phyloP scores from a whole-genome alignment of 2,797 vertebrate species.

The Centroberyx gerrardi region DNA sequence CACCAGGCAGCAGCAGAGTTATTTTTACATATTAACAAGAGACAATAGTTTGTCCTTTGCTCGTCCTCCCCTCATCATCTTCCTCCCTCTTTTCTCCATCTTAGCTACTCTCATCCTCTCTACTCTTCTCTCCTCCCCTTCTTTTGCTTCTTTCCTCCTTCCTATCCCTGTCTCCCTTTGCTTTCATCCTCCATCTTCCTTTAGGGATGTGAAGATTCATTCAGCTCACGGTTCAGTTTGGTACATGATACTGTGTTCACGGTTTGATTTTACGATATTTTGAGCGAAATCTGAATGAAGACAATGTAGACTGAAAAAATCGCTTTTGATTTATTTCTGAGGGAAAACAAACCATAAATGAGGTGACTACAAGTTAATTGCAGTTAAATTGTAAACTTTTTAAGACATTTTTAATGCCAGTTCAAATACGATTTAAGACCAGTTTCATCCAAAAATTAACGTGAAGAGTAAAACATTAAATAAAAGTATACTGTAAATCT shows the following conservation, averaged over 20 bases:
- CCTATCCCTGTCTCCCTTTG: slow-evolving; percentile 19
- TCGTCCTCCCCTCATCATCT: slow-evolving; percentile 70
- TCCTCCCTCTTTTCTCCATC: slow-evolving; percentile 55
- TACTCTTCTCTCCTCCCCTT: slow-evolving; percentile 6
- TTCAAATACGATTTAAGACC: no score
- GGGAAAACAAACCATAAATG: no score
- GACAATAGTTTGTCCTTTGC: slow-evolving; percentile 82
- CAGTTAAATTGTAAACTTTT: no score
- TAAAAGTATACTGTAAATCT: no score
- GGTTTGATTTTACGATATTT: slow-evolving; percentile 12
- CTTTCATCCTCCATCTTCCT: slow-evolving; percentile 38
- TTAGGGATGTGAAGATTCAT: slow-evolving; percentile 32
- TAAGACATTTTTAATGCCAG: no score
- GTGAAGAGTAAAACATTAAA: no score
- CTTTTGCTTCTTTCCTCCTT: slow-evolving; percentile 6
- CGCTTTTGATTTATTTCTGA: no score
- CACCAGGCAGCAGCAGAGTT: slow-evolving; percentile 80
- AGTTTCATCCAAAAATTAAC: no score
- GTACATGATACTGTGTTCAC: background rate
- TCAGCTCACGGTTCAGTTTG: slow-evolving; percentile 28
- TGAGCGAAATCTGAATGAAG: background rate
- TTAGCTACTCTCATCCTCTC: slow-evolving; percentile 39
- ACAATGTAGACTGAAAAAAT: no score
- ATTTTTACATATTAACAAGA: slow-evolving; percentile 87
- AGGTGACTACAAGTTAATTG: no score